Percentiles rank a stretch among this genome's conserved stretches.
phyloP scores from a whole-genome alignment of 1,140 invertebrate species.

The Sesamia nonagrioides region DNA sequence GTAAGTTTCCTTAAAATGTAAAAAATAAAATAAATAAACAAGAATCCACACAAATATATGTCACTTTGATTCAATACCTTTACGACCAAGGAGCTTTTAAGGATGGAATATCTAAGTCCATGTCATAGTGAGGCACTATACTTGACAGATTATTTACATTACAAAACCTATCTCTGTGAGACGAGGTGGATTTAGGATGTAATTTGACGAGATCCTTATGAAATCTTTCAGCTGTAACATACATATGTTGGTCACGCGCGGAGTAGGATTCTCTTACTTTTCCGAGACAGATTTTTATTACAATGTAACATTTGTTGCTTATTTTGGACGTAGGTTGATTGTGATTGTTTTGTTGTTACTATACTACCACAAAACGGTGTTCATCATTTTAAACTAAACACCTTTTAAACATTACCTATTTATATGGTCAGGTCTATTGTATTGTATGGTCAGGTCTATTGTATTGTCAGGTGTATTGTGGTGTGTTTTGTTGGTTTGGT shows the following conservation, averaged over 20 bases:
- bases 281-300: slow-evolving; percentile 21
- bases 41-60: background rate
- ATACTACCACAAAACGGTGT: background rate
- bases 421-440: too few relatives aligned
- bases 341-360: slow-evolving; percentile 29
- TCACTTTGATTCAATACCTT: background rate
- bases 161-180: slow-evolving; percentile 1
- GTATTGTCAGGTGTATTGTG: too few relatives aligned
- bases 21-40: background rate
- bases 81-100: slow-evolving; percentile 3
- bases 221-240: slow-evolving; percentile 13
- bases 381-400: too few relatives aligned
- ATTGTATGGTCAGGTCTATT: too few relatives aligned
- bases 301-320: slow-evolving; percentile 33
- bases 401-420: too few relatives aligned
- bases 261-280: background rate
- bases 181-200: background rate
- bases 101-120: background rate
- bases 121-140: slow-evolving; percentile 11
- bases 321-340: slow-evolving; percentile 17
- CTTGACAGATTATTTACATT: slow-evolving; percentile 31
- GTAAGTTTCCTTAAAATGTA: too few relatives aligned
- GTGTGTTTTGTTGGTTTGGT: too few relatives aligned
- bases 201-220: slow-evolving; percentile 23
- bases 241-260: slow-evolving; percentile 27